Percentiles rank a stretch among this genome's conserved stretches.
Conservation (phyloP, 2,888 invertebrate genomes). For the Priocnemis perturbator region DNA sequence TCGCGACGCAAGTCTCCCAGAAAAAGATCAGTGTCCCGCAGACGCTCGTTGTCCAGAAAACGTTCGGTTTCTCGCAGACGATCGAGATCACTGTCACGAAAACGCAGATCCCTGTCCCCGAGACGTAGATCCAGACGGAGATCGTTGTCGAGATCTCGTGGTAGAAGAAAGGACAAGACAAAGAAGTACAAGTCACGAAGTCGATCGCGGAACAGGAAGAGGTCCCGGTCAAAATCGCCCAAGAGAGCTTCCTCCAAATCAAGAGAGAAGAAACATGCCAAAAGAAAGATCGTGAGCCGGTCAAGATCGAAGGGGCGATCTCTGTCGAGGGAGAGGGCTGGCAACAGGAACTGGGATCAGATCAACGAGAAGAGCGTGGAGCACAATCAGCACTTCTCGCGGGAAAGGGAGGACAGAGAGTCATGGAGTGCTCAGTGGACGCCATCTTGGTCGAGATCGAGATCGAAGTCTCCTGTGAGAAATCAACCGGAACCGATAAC, state of each 20-base stretch:
- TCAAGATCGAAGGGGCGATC: constrained; percentile 61
- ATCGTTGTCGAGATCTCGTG: constrained; percentile 60
- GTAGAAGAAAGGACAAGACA: constrained; percentile 65
- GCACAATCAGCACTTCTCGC: constrained; percentile 54
- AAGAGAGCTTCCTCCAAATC: constrained; percentile 65
- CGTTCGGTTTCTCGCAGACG: constrained; percentile 63
- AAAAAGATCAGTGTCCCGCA: constrained; percentile 53
- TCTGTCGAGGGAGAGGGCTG: constrained; percentile 61
- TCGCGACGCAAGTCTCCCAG: constrained; percentile 35
- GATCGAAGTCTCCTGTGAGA: constrained; percentile 75
- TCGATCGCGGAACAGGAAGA: constrained; percentile 65
- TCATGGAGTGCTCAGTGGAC: constrained; percentile 74
- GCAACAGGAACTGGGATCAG: constrained; percentile 68
- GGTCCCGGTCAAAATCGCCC: constrained; percentile 66
- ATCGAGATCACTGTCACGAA: constrained; percentile 59
- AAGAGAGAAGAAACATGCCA: constrained; percentile 71
- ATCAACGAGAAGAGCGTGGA: constrained; percentile 58
- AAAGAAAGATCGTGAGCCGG: constrained; percentile 66
- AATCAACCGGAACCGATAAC: constrained; percentile 57
- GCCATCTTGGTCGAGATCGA: constrained; percentile 80
- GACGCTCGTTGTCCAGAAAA: constrained; percentile 60
- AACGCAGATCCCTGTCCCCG: constrained; percentile 54
- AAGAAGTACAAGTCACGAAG: constrained; percentile 73
- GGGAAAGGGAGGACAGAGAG: constrained; percentile 58
- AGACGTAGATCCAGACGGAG: constrained; percentile 54